phyloP scores from a whole-genome alignment of 2,888 invertebrate genomes.

The Thereva nobilitata region DNA sequence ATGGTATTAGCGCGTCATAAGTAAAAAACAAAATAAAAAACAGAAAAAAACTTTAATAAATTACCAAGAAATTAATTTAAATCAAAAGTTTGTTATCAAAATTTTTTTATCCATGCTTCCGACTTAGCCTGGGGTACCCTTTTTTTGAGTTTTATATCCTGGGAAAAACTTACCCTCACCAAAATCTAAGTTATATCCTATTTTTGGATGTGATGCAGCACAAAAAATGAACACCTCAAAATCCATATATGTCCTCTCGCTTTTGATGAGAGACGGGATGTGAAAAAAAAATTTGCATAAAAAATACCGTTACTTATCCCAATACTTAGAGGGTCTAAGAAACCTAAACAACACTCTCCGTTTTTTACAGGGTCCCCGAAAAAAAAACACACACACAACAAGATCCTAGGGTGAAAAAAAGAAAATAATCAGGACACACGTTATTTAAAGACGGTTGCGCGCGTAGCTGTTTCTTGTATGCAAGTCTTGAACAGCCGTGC shows the following conservation, averaged over 20 bases:
- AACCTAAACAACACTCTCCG: not conserved
- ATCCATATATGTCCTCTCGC: slow-evolving; percentile 14
- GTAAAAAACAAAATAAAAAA: not conserved
- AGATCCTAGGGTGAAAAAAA: too few relatives aligned
- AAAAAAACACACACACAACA: not conserved
- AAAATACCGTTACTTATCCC: slow-evolving; percentile 43
- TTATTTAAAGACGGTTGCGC: too few relatives aligned
- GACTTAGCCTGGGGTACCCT: slow-evolving; percentile 14
- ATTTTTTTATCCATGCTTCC: slow-evolving; percentile 12
- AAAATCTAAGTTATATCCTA: not conserved
- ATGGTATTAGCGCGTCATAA: slow-evolving; percentile 2
- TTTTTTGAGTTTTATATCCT: slow-evolving; percentile 39
- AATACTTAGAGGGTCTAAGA: slow-evolving; percentile 4
- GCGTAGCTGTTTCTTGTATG: too few relatives aligned
- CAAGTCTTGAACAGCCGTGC: not conserved
- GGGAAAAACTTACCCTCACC: slow-evolving; percentile 40
- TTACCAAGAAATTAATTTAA: slow-evolving; percentile 43
- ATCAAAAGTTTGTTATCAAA: slow-evolving; percentile 41
- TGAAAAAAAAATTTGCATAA: slow-evolving; percentile 43
- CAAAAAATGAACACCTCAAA: not conserved
- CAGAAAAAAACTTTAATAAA: slow-evolving; percentile 39
- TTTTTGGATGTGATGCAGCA: not conserved
- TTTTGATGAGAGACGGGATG: not conserved
- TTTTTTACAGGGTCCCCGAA: not conserved
- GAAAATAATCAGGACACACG: too few relatives aligned